Conservation (phyloP, 2,113 vertebrate species). For the Urocolius indicus region DNA sequence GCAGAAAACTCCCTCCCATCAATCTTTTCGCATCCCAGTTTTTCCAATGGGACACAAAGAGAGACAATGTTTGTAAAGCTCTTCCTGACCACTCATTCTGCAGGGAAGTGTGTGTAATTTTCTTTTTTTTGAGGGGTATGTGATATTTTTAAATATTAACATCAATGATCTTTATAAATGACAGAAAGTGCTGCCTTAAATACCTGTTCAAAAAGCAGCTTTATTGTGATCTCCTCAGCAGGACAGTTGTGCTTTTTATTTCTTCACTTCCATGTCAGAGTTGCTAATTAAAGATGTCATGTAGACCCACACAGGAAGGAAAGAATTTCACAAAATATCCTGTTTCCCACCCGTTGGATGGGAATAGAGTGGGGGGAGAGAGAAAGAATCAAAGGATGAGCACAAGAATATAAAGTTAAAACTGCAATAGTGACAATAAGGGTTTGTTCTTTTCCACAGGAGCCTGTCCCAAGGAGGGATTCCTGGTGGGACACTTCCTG, state of each 20-base stretch:
- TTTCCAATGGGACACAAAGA: background rate
- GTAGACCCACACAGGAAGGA: slow-evolving; percentile 59
- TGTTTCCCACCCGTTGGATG: slow-evolving; percentile 74
- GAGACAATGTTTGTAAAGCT: background rate
- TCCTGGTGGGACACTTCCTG: slow-evolving; percentile 78
- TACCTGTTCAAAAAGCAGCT: slow-evolving; percentile 29
- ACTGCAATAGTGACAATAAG: slow-evolving; percentile 65
- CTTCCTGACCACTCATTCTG: background rate
- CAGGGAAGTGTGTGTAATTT: background rate
- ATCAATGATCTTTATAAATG: background rate
- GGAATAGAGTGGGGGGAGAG: slow-evolving; percentile 67
- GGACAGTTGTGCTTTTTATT: slow-evolving; percentile 17
- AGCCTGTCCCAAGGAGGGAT: slow-evolving; percentile 72
- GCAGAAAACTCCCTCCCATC: background rate
- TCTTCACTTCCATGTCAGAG: slow-evolving; percentile 20
- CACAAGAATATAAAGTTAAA: slow-evolving; percentile 58
- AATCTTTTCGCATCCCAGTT: background rate
- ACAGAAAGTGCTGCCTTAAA: slow-evolving; percentile 26
- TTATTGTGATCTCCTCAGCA: slow-evolving; percentile 2
- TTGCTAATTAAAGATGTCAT: slow-evolving; percentile 51
- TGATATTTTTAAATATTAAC: slow-evolving; percentile 36
- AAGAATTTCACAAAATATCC: slow-evolving; percentile 73
- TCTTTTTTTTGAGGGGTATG: background rate
- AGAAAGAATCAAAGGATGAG: slow-evolving; percentile 76
- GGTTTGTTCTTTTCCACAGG: slow-evolving; percentile 76